phyloP scores from a whole-genome alignment of 2,797 vertebrate species.

The Urocyon cinereoargenteus region DNA sequence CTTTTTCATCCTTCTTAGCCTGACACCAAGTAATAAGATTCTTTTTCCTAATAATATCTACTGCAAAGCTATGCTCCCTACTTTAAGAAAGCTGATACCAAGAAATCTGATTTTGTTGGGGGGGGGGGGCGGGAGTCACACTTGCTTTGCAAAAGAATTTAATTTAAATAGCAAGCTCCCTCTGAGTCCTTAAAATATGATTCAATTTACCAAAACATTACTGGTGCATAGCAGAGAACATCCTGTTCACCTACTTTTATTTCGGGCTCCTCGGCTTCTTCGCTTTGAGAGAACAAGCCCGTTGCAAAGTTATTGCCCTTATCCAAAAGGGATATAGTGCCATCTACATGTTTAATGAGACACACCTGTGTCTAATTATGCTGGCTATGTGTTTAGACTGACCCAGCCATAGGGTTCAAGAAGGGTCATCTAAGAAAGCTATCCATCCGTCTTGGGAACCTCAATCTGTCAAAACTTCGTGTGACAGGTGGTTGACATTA shows the following conservation, averaged over 20 bases:
- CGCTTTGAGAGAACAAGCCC: neutral
- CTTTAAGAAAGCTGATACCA: slow-evolving; percentile 33
- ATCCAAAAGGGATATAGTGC: neutral
- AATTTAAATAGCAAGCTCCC: slow-evolving; percentile 63
- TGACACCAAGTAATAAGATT: slow-evolving; percentile 10
- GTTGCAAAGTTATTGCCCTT: neutral
- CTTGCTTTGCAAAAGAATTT: slow-evolving; percentile 64
- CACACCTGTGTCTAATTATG: neutral
- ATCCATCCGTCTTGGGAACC: neutral
- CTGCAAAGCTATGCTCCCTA: neutral
- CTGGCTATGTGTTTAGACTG: neutral
- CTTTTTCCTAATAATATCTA: neutral
- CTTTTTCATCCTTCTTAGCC: neutral
- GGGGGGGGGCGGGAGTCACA: neutral
- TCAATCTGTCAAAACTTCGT: neutral
- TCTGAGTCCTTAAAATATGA: slow-evolving; percentile 61
- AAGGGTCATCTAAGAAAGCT: neutral
- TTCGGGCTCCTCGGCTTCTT: neutral
- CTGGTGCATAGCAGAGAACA: slow-evolving; percentile 19
- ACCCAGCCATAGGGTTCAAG: neutral
- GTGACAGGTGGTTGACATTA: neutral
- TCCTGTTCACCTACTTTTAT: slow-evolving; percentile 16
- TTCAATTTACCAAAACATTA: slow-evolving; percentile 53
- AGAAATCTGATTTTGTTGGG: slow-evolving; percentile 27
- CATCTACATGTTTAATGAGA: slow-evolving; percentile 40